Conservation (phyloP, 2,797 vertebrate genomes). For the Neosilurus mollespiculum region DNA sequence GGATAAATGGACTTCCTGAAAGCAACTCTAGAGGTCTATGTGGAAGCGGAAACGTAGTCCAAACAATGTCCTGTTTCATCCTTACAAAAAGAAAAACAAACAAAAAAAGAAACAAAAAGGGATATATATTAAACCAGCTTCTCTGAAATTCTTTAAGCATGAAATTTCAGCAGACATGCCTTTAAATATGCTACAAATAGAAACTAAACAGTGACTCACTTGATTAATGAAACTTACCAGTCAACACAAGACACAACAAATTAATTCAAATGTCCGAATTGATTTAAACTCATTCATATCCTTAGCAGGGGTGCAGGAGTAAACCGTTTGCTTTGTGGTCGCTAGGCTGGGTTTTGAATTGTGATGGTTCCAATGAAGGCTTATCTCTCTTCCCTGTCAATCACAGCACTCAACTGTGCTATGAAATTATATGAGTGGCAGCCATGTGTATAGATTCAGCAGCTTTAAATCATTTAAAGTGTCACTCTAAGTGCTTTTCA, state of each 20-base stretch:
- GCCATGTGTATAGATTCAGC: conserved; percentile 10
- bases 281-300: conserved; percentile 14
- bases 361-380: conserved; percentile 9
- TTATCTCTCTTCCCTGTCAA: conserved; percentile 15
- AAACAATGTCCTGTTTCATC: neutral
- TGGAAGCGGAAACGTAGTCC: neutral
- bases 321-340: neutral
- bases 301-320: neutral
- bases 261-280: conserved; percentile 21
- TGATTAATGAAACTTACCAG: conserved; percentile 19
- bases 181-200: conserved; percentile 4
- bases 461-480: neutral
- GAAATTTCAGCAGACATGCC: neutral
- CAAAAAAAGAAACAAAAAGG: too few relatives aligned
- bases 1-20: conserved; percentile 49
- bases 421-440: conserved; percentile 4
- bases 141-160: neutral
- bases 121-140: neutral
- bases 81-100: neutral
- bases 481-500: neutral
- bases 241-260: conserved; percentile 3
- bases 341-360: conserved; percentile 3
- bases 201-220: neutral
- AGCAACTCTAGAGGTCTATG: neutral
- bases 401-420: conserved; percentile 4